A percentile compares a stretch with the other conserved stretches of the same genome.
phyloP scores from a whole-genome alignment of 1,140 invertebrate genomes.

The Dreissena rostriformis region DNA sequence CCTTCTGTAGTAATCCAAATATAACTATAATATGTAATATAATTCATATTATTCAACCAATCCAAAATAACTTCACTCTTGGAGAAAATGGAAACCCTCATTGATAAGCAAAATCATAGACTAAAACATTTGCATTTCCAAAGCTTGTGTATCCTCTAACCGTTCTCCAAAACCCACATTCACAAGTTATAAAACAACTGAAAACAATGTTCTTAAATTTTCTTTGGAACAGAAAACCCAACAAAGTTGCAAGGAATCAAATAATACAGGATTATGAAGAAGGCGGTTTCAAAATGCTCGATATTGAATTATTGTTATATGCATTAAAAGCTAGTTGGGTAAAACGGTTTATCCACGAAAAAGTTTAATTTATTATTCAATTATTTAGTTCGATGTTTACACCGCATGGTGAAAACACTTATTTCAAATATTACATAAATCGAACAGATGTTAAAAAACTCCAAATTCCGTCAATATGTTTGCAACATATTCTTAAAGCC shows the following conservation, averaged over 20 bases:
- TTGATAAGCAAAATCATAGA: slow-evolving; percentile 7
- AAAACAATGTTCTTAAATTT: neutral
- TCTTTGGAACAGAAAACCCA: neutral
- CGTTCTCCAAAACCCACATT: neutral
- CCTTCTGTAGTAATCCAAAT: too few species aligned
- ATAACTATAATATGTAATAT: too few species aligned
- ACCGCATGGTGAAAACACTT: too few species aligned
- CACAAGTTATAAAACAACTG: neutral
- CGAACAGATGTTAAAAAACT: too few species aligned
- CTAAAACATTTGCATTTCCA: slow-evolving; percentile 1
- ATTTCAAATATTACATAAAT: too few species aligned
- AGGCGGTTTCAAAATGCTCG: neutral
- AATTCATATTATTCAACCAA: neutral
- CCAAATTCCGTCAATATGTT: too few species aligned
- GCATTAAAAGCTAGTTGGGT: neutral
- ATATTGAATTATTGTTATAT: neutral
- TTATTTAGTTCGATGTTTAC: too few species aligned
- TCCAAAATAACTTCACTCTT: neutral
- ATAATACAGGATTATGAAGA: neutral
- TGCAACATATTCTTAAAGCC: too few species aligned
- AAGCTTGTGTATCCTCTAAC: neutral
- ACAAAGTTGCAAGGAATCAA: neutral
- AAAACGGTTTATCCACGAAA: neutral
- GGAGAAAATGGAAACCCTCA: slow-evolving; percentile 5
- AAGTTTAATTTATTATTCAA: too few species aligned